Conservation (phyloP, 2,888 invertebrate species). For the Conchocele bisecta region DNA sequence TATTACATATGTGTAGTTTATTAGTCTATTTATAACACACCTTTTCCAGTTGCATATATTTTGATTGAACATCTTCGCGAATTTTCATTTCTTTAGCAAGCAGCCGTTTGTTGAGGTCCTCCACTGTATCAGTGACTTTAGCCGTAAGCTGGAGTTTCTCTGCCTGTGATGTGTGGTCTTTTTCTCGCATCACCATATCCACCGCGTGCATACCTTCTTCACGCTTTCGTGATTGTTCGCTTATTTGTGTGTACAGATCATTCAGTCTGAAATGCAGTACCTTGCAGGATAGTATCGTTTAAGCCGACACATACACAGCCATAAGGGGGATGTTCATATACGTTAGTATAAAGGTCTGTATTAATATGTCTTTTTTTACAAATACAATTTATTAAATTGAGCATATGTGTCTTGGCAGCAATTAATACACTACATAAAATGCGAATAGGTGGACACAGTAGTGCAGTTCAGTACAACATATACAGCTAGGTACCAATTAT, state of each 20-base stretch:
- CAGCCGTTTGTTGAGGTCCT: slow-evolving; percentile 79
- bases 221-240: slow-evolving; percentile 77
- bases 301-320: too few species aligned
- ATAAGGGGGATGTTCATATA: too few species aligned
- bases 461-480: too few species aligned
- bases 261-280: slow-evolving; percentile 67
- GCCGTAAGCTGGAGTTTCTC: slow-evolving; percentile 76
- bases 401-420: too few species aligned
- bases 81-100: slow-evolving; percentile 80
- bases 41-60: slow-evolving; percentile 78
- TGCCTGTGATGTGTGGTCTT: slow-evolving; percentile 77
- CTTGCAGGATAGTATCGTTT: too few species aligned
- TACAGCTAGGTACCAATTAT: too few species aligned
- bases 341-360: too few species aligned
- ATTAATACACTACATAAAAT: too few species aligned
- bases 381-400: too few species aligned
- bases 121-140: slow-evolving; percentile 77
- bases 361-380: too few species aligned
- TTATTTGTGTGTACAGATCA: slow-evolving; percentile 68
- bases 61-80: slow-evolving; percentile 79
- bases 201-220: slow-evolving; percentile 80
- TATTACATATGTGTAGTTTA: neutral
- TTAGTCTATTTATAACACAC: slow-evolving; percentile 52
- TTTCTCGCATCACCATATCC: slow-evolving; percentile 78
- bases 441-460: too few species aligned